A percentile compares a stretch with the other conserved stretches of the same genome.
Conservation (phyloP, 1,140 invertebrate genomes). For the Cydia amplana region DNA sequence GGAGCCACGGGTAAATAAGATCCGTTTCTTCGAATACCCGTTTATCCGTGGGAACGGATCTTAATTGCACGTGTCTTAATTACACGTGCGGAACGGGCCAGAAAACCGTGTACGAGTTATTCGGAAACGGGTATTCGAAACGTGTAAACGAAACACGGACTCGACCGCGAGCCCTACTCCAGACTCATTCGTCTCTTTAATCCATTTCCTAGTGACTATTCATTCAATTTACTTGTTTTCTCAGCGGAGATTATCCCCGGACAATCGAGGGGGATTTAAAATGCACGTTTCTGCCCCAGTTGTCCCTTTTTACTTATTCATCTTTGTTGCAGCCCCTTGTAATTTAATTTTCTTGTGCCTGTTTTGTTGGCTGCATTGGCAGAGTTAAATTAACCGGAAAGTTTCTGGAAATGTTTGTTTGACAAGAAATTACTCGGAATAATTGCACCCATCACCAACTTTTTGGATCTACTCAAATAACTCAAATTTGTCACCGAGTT, state of each 20-base stretch:
- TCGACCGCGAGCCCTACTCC: too few species aligned
- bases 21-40: too few species aligned
- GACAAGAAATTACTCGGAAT: not conserved
- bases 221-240: conserved; percentile 21
- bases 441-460: not conserved
- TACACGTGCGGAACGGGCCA: too few species aligned
- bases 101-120: too few species aligned
- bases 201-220: conserved; percentile 7
- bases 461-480: not conserved
- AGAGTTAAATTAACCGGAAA: conserved; percentile 21
- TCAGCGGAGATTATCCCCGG: not conserved
- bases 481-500: not conserved
- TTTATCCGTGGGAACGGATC: too few species aligned
- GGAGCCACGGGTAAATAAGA: too few species aligned
- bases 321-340: conserved; percentile 27
- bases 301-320: conserved; percentile 27
- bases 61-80: too few species aligned
- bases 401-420: conserved; percentile 1
- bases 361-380: conserved; percentile 11
- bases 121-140: too few species aligned
- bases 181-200: conserved; percentile 22
- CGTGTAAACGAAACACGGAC: too few species aligned
- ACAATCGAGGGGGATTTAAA: conserved; percentile 20
- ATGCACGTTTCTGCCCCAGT: conserved; percentile 12
- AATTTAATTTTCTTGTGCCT: conserved; percentile 31